phyloP scores from a whole-genome alignment of 2,797 vertebrate species.

The Salarias fasciatus region DNA sequence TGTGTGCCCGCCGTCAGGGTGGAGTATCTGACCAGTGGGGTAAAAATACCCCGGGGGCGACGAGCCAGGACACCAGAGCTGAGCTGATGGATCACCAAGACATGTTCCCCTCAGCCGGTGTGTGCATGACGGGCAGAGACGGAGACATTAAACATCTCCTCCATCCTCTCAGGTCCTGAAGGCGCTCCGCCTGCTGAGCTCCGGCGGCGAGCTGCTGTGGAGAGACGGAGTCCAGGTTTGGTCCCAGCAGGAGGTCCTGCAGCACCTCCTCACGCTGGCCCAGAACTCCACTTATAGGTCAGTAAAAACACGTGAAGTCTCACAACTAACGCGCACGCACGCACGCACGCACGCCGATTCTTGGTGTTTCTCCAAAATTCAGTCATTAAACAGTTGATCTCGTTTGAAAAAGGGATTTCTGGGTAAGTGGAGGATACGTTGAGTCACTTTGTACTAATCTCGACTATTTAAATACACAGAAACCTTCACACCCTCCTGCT shows the following conservation, averaged over 20 bases:
- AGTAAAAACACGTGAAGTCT: constrained; percentile 17
- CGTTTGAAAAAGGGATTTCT: no score
- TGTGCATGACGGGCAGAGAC: constrained; percentile 2
- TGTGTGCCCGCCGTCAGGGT: constrained; percentile 64
- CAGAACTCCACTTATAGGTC: constrained; percentile 86
- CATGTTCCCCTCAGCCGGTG: constrained; percentile 29
- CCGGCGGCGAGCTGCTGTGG: constrained; percentile 77
- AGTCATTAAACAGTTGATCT: no score
- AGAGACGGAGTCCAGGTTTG: constrained; percentile 70
- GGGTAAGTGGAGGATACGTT: no score
- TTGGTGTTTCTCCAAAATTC: no score
- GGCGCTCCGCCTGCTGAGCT: constrained; percentile 80
- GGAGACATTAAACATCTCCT: not conserved
- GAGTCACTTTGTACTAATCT: no score
- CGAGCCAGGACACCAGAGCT: constrained; percentile 70
- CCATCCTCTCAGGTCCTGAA: constrained; percentile 84
- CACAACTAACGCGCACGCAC: no score
- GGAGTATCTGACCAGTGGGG: constrained; percentile 66
- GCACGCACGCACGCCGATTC: no score
- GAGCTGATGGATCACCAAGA: constrained; percentile 53
- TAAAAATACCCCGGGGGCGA: constrained; percentile 65
- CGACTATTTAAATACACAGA: no score
- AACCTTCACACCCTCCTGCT: no score
- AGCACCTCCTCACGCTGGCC: constrained; percentile 82
- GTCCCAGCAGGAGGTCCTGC: constrained; percentile 82